Evolutionary conservation across 2,888 invertebrate species (phyloP).

Genomic region (Ennomos erosarius): DNA sequence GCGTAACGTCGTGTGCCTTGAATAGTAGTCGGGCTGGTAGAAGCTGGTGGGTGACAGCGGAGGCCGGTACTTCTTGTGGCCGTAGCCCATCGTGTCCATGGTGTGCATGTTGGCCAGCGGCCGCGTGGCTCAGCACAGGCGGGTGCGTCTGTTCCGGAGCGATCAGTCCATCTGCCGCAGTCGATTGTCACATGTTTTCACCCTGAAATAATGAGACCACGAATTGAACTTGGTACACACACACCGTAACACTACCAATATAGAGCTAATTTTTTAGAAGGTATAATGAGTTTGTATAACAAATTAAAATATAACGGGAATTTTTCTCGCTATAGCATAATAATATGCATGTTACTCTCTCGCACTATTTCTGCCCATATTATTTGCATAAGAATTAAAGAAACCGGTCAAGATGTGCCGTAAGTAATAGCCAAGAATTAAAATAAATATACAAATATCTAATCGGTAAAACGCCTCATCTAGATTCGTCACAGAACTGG

Average conservation of each 20-base stretch:
- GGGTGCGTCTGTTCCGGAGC: not conserved
- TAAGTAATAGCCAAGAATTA: conserved; percentile 34
- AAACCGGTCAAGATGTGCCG: conserved; percentile 37
- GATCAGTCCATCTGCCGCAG: not conserved
- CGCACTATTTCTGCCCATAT: conserved; percentile 21
- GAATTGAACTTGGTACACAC: too few relatives aligned
- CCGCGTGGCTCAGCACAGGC: not conserved
- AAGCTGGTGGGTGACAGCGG: conserved; percentile 85
- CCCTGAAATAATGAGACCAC: conserved; percentile 47
- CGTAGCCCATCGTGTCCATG: conserved; percentile 87
- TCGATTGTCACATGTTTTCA: conserved; percentile 46
- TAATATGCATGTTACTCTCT: conserved; percentile 37
- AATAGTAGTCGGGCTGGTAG: conserved; percentile 85
- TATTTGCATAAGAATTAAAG: conserved; percentile 35
- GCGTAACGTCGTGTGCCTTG: conserved; percentile 78
- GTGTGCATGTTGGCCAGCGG: conserved; percentile 68
- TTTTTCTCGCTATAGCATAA: conserved; percentile 18
- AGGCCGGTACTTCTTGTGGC: conserved; percentile 87
- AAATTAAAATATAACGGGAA: conserved; percentile 33
- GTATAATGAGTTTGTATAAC: too few relatives aligned
- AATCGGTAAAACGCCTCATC: conserved; percentile 53
- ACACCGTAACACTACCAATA: too few relatives aligned
- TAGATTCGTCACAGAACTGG: conserved; percentile 41
- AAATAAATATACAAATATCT: conserved; percentile 41
- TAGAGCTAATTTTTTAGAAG: too few relatives aligned